These are phyloP conservation scores for Lampris incognitus DNA, from an alignment of 2,113 vertebrate genomes.

Conservation along the genomic window DNA sequence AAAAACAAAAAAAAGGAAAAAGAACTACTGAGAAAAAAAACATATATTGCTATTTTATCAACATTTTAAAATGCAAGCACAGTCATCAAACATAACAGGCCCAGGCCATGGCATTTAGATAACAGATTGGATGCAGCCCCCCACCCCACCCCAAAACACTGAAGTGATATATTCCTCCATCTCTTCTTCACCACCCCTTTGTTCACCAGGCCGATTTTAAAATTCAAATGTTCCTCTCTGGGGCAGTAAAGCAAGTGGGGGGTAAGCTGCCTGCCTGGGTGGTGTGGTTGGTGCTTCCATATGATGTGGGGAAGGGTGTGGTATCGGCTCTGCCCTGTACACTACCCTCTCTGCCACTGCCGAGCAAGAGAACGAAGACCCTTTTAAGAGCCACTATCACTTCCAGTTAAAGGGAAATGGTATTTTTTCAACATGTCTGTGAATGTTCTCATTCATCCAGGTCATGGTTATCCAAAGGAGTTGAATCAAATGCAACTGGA, in stretches of 20 bases:
- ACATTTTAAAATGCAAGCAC: slow-evolving; percentile 54
- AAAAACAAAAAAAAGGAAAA: slow-evolving; percentile 16
- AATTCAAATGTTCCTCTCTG: slow-evolving; percentile 74
- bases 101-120: slow-evolving; percentile 71
- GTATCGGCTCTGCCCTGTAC: too few relatives aligned
- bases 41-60: too few relatives aligned
- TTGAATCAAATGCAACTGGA: too few relatives aligned
- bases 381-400: not conserved
- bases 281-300: not conserved
- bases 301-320: not conserved
- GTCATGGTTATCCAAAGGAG: too few relatives aligned
- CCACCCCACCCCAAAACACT: slow-evolving; percentile 8
- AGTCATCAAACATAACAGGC: slow-evolving; percentile 63
- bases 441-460: too few relatives aligned
- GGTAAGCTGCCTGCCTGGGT: slow-evolving; percentile 21
- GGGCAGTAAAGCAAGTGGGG: slow-evolving; percentile 14
- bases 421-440: not conserved
- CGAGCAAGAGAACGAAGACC: slow-evolving; percentile 1
- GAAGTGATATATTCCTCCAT: slow-evolving; percentile 57
- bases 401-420: slow-evolving; percentile 8
- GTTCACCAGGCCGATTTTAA: slow-evolving; percentile 73
- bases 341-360: not conserved
- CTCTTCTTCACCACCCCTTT: slow-evolving; percentile 57
- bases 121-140: slow-evolving; percentile 57
- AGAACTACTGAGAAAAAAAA: not conserved